Evolutionary conservation across 1,140 invertebrate genomes (phyloP), one percentile per base, ranked within the genome.

Genomic region (Drosophila santomea): DNA sequence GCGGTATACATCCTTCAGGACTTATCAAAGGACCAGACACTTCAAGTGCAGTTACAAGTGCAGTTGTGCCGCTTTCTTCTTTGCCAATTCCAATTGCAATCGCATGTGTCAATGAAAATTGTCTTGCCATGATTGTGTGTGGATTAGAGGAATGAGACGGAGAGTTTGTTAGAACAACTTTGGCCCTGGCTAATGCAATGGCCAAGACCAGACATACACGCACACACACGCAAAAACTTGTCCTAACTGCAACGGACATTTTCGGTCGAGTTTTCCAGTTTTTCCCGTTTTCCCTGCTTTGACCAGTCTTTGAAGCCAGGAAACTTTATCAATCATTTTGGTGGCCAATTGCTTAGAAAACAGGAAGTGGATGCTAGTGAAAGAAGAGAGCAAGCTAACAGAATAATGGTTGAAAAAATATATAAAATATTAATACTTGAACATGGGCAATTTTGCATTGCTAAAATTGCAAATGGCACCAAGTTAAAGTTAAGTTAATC

Each of bases 271-370:
- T 50, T 36, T 36, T 51, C 28, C 50, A 48, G 52, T 59, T 78
- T 68, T 71, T 59, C 15, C 44, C 20, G 44, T 66, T 71, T 59
- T 14, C 44, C 38, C 48, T 45, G 64, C 58, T 77, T 62, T 78
- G 51, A 55, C 44, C 77, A 52, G 72, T 77, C 67, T 57, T 55
- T 59, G 54, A 67, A 67, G 55, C 28, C 38, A 43, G 48, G 17
- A 54, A 85, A 91, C 73, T 91, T 91, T 90, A 91, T 91, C 90
- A 91, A 91, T 91, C 90, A 91, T 91, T 91, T 91, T 86, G 90
- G 75, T 69, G 90, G 76, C 91, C 90, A 91, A 91, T 91, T 91
- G 89, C 81, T 91, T 86, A 80, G 89, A 83, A 86, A 86, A 89
- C 80, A 77, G 81, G 52, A 56, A 62, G 74, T 63, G 76, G 73